These are phyloP conservation scores for Lota lota DNA, from an alignment of 2,113 vertebrate genomes.

Conservation along the genomic window DNA sequence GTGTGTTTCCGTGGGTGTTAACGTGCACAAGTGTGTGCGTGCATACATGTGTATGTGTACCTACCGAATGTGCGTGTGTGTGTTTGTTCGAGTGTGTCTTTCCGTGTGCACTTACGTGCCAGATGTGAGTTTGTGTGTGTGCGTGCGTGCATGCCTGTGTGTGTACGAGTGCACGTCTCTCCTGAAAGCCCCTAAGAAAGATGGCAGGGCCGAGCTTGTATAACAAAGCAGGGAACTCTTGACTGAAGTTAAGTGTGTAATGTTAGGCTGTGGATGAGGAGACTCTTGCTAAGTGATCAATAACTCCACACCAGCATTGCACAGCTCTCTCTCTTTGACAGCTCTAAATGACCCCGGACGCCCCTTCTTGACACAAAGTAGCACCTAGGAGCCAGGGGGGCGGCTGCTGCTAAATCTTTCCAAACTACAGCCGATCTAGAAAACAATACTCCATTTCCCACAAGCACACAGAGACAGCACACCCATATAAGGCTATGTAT, in stretches of 20 bases:
- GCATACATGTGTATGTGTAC: slow-evolving; percentile 4
- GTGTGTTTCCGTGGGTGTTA: slow-evolving; percentile 4
- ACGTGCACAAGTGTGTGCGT: not conserved
- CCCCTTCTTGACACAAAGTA: too few species aligned
- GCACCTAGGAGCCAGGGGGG: too few species aligned
- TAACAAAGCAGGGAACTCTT: slow-evolving; percentile 21
- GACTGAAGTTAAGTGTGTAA: slow-evolving; percentile 35
- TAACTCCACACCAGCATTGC: slow-evolving; percentile 9
- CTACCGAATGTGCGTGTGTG: not conserved
- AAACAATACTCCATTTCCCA: too few species aligned
- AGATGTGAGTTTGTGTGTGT: not conserved
- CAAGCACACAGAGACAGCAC: too few species aligned
- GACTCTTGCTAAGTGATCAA: slow-evolving; percentile 31
- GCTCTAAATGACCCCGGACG: too few species aligned
- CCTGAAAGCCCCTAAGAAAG: slow-evolving; percentile 10
- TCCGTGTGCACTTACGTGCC: too few species aligned
- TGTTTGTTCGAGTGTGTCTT: too few species aligned
- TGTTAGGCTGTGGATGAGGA: slow-evolving; percentile 32
- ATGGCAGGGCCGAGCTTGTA: slow-evolving; percentile 6
- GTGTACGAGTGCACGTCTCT: too few species aligned
- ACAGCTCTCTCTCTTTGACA: too few species aligned
- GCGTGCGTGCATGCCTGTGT: not conserved
- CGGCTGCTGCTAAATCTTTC: too few species aligned
- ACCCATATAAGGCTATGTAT: too few species aligned
- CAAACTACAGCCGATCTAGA: too few species aligned